Evolutionary conservation across 2,888 invertebrate genomes (phyloP).

Genomic region (Exocentrus adspersus): DNA sequence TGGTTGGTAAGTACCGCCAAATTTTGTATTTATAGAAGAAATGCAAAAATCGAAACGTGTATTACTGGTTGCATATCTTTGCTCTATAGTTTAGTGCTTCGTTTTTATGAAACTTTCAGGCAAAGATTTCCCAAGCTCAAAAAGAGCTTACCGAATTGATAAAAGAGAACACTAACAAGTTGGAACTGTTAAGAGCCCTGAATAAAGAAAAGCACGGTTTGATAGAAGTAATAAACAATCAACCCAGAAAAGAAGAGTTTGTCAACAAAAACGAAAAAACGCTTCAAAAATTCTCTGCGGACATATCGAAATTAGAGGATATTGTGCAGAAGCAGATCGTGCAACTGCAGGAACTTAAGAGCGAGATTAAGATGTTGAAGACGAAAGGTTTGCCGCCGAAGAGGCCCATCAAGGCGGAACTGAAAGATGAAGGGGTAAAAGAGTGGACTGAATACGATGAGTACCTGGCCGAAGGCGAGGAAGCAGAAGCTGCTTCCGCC

Average conservation of each 20-base stretch:
- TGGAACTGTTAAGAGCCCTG: conserved; percentile 67
- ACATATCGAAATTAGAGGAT: conserved; percentile 59
- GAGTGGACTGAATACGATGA: not conserved
- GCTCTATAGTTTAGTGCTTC: too few relatives aligned
- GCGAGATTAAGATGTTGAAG: conserved; percentile 56
- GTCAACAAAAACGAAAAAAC: conserved; percentile 54
- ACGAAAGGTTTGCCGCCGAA: conserved; percentile 53
- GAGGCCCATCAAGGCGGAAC: conserved; percentile 22
- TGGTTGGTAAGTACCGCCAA: conserved; percentile 54
- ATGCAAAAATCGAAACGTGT: too few relatives aligned
- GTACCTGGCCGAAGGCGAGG: not conserved
- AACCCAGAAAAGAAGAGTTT: conserved; percentile 55
- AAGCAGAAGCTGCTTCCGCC: not conserved
- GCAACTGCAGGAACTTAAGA: conserved; percentile 56
- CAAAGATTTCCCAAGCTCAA: conserved; percentile 57
- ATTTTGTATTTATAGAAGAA: too few relatives aligned
- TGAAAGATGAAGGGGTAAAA: conserved; percentile 37
- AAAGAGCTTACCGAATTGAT: conserved; percentile 63
- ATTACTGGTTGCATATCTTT: too few relatives aligned
- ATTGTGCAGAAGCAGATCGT: conserved; percentile 60
- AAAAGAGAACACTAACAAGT: conserved; percentile 67
- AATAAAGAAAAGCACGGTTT: conserved; percentile 67
- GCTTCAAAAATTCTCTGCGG: conserved; percentile 57
- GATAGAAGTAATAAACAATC: conserved; percentile 60
- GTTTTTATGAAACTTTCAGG: conserved; percentile 56